Percentiles rank a stretch among this genome's conserved stretches.
These are phyloP conservation scores for Trididemnum clinides DNA, from an alignment of 23 tunicate species.

Conservation along the genomic window DNA sequence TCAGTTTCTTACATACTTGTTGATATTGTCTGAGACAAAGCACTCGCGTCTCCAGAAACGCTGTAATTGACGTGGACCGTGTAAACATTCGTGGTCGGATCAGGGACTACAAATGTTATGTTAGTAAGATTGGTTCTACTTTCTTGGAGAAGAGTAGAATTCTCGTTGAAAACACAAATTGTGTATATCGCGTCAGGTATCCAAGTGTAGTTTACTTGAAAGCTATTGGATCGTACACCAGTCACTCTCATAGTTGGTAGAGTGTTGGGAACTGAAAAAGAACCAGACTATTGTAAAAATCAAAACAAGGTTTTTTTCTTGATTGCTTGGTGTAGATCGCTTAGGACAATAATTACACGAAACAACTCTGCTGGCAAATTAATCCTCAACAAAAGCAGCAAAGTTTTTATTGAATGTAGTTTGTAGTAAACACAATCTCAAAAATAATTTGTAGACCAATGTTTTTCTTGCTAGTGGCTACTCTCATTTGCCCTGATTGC, in stretches of 20 bases:
- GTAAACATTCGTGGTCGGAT: neutral
- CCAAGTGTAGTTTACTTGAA: neutral
- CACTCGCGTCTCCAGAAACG: neutral
- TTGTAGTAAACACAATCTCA: too few relatives aligned
- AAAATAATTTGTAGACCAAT: too few relatives aligned
- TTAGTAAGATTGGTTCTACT: neutral
- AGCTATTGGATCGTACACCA: neutral
- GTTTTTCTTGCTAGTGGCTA: too few relatives aligned
- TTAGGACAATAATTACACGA: too few relatives aligned
- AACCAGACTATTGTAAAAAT: neutral
- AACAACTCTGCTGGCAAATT: too few relatives aligned
- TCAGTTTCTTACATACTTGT: neutral
- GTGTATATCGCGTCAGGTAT: neutral
- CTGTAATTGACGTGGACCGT: neutral
- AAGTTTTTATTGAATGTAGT: too few relatives aligned
- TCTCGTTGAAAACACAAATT: neutral
- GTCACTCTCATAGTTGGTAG: neutral
- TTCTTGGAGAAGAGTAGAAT: neutral
- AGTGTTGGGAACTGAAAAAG: neutral
- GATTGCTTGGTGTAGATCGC: too few relatives aligned
- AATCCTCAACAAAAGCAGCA: too few relatives aligned
- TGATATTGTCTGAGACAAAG: neutral
- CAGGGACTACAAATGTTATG: neutral
- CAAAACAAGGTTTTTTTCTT: too few relatives aligned
- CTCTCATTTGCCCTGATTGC: too few relatives aligned